Evolutionary conservation across 2,113 vertebrate species (phyloP).

Genomic region (Castor canadensis): DNA sequence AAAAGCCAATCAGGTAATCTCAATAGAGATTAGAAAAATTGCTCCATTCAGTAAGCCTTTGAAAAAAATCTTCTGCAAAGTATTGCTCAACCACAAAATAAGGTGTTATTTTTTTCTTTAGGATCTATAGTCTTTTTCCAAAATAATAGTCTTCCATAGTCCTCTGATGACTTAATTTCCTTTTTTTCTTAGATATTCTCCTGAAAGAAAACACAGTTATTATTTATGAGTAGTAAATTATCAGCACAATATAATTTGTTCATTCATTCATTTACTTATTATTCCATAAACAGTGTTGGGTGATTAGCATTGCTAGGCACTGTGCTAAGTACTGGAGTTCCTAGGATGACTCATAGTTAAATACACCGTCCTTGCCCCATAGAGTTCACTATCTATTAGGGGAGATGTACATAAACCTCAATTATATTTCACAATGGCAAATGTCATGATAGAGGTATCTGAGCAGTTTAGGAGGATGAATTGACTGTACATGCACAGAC

Average conservation of each 20-base stretch:
- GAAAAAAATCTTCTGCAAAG: slow-evolving; percentile 11
- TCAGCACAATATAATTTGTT: background rate
- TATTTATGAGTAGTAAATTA: background rate
- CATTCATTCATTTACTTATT: background rate
- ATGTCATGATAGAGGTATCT: background rate
- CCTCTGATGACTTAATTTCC: slow-evolving; percentile 59
- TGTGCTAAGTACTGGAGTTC: background rate
- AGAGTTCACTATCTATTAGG: background rate
- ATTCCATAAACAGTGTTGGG: background rate
- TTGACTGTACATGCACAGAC: background rate
- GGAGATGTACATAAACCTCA: too few species aligned
- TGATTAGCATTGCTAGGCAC: background rate
- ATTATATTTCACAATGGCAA: background rate
- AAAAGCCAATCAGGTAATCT: slow-evolving; percentile 6
- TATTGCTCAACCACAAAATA: slow-evolving; percentile 42
- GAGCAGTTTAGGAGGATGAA: background rate
- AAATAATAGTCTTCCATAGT: slow-evolving; percentile 40
- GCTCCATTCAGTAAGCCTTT: background rate
- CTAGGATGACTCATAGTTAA: background rate
- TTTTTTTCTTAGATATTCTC: slow-evolving; percentile 74
- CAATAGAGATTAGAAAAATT: slow-evolving; percentile 2
- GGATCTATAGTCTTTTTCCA: slow-evolving; percentile 33
- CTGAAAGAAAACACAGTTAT: slow-evolving; percentile 63
- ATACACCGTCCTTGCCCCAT: background rate
- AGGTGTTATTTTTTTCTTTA: slow-evolving; percentile 40